Evolutionary conservation across 2,888 invertebrate genomes (phyloP), one percentile per base, ranked within the genome.

Genomic region (Campaea margaritaria): DNA sequence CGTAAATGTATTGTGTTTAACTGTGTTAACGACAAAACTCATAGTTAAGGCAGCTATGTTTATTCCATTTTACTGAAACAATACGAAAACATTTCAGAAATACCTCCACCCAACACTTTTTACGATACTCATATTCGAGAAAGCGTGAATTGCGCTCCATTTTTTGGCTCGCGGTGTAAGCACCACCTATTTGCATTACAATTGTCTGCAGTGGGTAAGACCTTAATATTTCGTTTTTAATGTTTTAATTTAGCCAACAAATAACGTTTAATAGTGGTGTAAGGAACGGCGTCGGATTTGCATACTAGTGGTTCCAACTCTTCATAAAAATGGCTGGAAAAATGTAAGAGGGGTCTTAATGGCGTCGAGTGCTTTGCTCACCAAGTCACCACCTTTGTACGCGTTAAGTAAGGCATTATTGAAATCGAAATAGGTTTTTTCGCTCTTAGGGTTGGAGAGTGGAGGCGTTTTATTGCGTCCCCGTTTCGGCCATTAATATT

Each of bases 221-320:
- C 75, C 77, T 82, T 78, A 77, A 76, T 79, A 80, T 83, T 82
- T 78, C 76, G 74, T 76, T 82, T 80, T 82, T 79, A 84, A 83
- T 85, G 79, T 90, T 87, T 90, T 89, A 90, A 90, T 90, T 90
- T 86, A 77, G 79, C 79, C 86, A 81, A 87, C 89, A 89, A 89
- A 89, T 87, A 89, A 86, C 81, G 76, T 84, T 85, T 87, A 85
- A 87, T 84, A 85, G 86, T 83, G 78, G 80, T 76, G 78, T 85
- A 85, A 85, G 85, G 81, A 83, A 78, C 77, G 78, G 80, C 79
- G 80, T 75, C 74, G 78, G 69, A 87, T 89, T 89, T 87, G 87
- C 87, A 89, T 87, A 80, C 79, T 82, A 83, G 84, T 83, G 79
- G 81, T 73, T 75, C 65, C 69, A 72, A 73, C 70, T 69, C 75